Conservation (phyloP, 2,113 vertebrate species). For the Anseranas semipalmata region DNA sequence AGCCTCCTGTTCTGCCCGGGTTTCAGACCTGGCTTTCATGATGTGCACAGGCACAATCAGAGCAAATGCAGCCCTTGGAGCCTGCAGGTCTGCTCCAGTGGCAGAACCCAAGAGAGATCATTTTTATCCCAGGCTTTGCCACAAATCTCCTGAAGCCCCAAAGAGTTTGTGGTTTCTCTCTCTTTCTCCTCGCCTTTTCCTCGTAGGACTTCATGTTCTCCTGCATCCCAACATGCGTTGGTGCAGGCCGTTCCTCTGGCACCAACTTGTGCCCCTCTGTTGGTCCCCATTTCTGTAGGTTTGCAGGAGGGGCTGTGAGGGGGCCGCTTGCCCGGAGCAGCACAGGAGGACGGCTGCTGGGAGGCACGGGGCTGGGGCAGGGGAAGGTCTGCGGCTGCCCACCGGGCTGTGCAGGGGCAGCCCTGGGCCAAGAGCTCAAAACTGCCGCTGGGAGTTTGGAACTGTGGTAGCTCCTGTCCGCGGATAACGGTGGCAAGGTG, state of each 20-base stretch:
- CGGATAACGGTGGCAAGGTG: background rate
- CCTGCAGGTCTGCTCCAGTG: background rate
- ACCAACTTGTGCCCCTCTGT: background rate
- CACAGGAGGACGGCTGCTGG: background rate
- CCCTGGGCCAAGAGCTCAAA: background rate
- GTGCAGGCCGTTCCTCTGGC: background rate
- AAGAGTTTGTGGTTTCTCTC: background rate
- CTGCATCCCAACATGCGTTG: accelerated
- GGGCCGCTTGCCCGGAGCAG: background rate
- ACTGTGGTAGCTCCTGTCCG: background rate
- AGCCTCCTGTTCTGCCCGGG: background rate
- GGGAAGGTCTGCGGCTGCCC: background rate
- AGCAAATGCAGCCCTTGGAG: background rate
- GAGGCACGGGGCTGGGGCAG: background rate
- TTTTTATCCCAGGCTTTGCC: constrained; percentile 6
- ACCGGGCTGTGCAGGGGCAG: background rate
- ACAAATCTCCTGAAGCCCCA: background rate
- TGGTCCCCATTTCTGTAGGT: background rate
- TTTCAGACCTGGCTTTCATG: background rate
- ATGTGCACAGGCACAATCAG: background rate
- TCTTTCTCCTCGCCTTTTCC: background rate
- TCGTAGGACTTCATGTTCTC: background rate
- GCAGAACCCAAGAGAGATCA: background rate
- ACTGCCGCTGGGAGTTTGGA: background rate
- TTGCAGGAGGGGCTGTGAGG: background rate